A percentile compares a stretch with the other conserved stretches of the same genome.
These are phyloP conservation scores for Chiloscyllium plagiosum DNA, from an alignment of 2,113 vertebrate species.

Conservation along the genomic window DNA sequence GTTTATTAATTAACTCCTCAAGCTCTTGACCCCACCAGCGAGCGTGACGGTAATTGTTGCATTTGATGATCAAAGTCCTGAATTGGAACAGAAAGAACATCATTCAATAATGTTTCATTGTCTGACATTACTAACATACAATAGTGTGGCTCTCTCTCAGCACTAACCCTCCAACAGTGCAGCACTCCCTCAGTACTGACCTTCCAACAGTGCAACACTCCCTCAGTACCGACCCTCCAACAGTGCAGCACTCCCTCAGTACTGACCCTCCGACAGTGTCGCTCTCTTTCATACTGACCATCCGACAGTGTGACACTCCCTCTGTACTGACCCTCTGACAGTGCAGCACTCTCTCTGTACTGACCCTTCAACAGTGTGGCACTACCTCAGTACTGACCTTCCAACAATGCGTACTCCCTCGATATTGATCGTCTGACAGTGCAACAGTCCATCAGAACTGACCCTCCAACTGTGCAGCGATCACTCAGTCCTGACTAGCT, in stretches of 20 bases:
- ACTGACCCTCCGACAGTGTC: background rate
- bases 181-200: background rate
- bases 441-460: background rate
- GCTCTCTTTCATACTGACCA: too few relatives aligned
- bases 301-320: background rate
- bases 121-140: background rate
- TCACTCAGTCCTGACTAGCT: background rate
- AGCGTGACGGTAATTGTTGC: conserved; percentile 85
- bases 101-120: background rate
- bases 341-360: background rate
- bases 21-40: conserved; percentile 94
- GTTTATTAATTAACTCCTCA: conserved; percentile 72
- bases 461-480: background rate
- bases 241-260: background rate
- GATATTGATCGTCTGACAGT: background rate
- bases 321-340: background rate
- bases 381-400: background rate
- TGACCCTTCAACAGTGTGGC: background rate
- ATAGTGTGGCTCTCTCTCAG: background rate
- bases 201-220: background rate
- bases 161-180: background rate
- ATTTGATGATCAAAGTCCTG: conserved; percentile 87
- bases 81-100: background rate
- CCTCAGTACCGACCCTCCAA: background rate
- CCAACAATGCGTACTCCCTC: background rate